Evolutionary conservation across 1,140 invertebrate genomes (phyloP).

Genomic region (Aplysia californica): DNA sequence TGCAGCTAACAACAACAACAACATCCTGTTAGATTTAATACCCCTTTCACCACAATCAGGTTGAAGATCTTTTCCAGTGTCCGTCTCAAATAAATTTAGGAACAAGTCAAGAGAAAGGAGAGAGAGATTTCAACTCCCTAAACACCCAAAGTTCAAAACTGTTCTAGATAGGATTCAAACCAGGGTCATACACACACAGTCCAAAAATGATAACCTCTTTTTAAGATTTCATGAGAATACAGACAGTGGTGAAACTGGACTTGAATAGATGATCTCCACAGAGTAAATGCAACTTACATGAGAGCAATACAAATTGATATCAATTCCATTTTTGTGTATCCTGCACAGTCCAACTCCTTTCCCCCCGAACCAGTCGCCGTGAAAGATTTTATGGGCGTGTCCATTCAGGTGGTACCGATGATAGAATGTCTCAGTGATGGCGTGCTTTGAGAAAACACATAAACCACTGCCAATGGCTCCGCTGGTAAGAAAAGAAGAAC

Average conservation of each 20-base stretch:
- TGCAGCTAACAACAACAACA: no score
- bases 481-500: slow-evolving; percentile 75
- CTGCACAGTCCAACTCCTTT: slow-evolving; percentile 94
- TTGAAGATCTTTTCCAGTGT: no score
- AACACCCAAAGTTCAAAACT: no score
- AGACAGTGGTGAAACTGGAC: neutral
- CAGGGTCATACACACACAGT: no score
- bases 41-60: no score
- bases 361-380: slow-evolving; percentile 98
- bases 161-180: no score
- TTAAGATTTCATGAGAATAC: no score
- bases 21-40: no score
- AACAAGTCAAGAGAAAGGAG: no score
- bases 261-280: neutral
- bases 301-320: slow-evolving; percentile 88
- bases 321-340: slow-evolving; percentile 75
- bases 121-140: no score
- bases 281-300: slow-evolving; percentile 78
- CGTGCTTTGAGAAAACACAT: slow-evolving; percentile 88
- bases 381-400: slow-evolving; percentile 94
- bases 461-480: slow-evolving; percentile 92
- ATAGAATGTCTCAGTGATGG: slow-evolving; percentile 89
- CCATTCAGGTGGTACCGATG: slow-evolving; percentile 96
- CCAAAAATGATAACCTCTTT: no score
- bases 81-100: no score